Percentiles rank a stretch among this genome's conserved stretches.
Conservation (phyloP, 1,140 invertebrate genomes). For the Doryteuthis pealeii region DNA sequence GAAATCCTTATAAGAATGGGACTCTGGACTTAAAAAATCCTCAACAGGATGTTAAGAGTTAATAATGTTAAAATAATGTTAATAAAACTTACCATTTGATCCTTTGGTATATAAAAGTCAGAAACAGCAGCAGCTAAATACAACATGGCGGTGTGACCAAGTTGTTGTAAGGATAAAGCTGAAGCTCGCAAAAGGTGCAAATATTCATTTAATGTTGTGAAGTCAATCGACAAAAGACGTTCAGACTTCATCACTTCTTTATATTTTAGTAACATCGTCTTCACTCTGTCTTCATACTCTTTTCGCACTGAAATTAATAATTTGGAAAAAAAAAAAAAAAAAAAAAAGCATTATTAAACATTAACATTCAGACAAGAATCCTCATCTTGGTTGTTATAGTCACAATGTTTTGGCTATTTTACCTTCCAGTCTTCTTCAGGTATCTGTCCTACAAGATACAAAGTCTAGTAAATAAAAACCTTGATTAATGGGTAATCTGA, state of each 20-base stretch:
- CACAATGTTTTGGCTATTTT: no score
- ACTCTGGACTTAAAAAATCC: no score
- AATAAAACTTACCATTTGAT: constrained; percentile 89
- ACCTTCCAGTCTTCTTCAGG: no score
- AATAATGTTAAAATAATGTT: no score
- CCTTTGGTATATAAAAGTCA: constrained; percentile 95
- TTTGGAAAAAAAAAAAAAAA: no score
- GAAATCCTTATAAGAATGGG: no score
- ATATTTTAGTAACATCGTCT: constrained; percentile 36
- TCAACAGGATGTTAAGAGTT: no score
- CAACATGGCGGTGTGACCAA: constrained; percentile 74
- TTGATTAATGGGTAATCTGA: no score
- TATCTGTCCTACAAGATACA: constrained; percentile 21
- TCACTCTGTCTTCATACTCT: constrained; percentile 29
- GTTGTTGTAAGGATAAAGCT: constrained; percentile 71
- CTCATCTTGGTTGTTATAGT: no score
- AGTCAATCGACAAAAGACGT: constrained; percentile 53
- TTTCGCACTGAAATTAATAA: constrained; percentile 48
- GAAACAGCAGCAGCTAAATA: constrained; percentile 98
- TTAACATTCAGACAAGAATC: no score
- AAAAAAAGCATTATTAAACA: no score
- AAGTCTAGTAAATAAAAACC: constrained; percentile 32
- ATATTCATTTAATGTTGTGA: constrained; percentile 80
- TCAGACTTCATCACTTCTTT: constrained; percentile 27
- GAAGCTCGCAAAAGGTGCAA: constrained; percentile 84